A percentile compares a stretch with the other conserved stretches of the same genome.
Evolutionary conservation across 2,888 invertebrate species (phyloP).

Genomic region (Zootermopsis nevadensis): DNA sequence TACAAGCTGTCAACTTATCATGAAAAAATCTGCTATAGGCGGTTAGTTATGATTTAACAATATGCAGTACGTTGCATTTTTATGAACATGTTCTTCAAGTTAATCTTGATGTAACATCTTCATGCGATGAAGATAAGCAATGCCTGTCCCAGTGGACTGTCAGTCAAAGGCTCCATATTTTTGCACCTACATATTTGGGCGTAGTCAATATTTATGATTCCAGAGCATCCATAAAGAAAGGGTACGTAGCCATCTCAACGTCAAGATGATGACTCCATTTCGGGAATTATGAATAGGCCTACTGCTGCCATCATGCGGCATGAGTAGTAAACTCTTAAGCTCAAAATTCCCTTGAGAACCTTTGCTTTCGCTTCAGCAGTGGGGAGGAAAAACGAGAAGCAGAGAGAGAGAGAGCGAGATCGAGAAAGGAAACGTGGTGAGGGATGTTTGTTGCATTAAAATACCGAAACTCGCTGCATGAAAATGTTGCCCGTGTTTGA

Average conservation of each 20-base stretch:
- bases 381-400: background rate
- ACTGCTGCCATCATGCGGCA: constrained; percentile 17
- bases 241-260: background rate
- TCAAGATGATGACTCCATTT: constrained; percentile 14
- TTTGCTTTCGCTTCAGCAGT: background rate
- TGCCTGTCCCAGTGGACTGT: background rate
- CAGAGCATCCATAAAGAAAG: background rate
- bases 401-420: background rate
- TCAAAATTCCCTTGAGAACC: constrained; percentile 28
- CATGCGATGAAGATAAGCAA: background rate
- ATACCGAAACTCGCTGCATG: background rate
- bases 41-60: too few species aligned
- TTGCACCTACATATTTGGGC: constrained; percentile 21
- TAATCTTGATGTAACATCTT: background rate
- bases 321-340: constrained; percentile 33
- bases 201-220: constrained; percentile 17
- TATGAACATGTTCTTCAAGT: background rate
- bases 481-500: background rate
- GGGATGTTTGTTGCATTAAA: background rate
- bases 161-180: constrained; percentile 2
- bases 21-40: too few species aligned
- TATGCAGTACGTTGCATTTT: background rate
- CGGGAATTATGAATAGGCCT: constrained; percentile 29
- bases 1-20: too few species aligned
- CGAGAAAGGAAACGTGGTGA: too few species aligned